Percentiles rank a stretch among this genome's conserved stretches.
These are phyloP conservation scores for Troides aeacus DNA, from an alignment of 2,888 invertebrate genomes.

Conservation along the genomic window DNA sequence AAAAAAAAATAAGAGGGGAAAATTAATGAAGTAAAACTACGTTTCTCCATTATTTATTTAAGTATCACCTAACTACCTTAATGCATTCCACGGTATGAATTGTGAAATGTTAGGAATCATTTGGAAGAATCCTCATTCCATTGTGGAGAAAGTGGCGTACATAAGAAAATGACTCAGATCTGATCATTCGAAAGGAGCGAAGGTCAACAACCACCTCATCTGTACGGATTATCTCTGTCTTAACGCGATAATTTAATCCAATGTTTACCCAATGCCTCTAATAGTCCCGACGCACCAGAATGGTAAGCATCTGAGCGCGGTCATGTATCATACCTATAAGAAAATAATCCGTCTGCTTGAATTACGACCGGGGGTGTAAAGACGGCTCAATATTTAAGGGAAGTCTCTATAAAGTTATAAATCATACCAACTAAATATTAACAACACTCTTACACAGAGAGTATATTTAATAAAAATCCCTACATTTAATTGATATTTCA, in stretches of 20 bases:
- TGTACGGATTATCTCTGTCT: slow-evolving; percentile 75
- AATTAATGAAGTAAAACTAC: too few species aligned
- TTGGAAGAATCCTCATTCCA: not conserved
- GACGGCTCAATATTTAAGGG: slow-evolving; percentile 54
- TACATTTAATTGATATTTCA: too few species aligned
- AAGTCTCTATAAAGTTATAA: slow-evolving; percentile 46
- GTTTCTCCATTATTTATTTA: not conserved
- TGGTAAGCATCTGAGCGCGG: slow-evolving; percentile 59
- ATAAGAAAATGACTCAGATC: slow-evolving; percentile 36
- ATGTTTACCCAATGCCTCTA: slow-evolving; percentile 76
- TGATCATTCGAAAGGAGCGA: slow-evolving; percentile 47
- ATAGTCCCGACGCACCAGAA: slow-evolving; percentile 68
- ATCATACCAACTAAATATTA: slow-evolving; percentile 41
- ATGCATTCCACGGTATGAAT: not conserved
- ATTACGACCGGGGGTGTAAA: slow-evolving; percentile 58
- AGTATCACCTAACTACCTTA: not conserved
- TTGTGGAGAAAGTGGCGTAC: slow-evolving; percentile 10
- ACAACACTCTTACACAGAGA: slow-evolving; percentile 28
- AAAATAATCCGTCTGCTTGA: slow-evolving; percentile 71
- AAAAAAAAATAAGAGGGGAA: too few species aligned
- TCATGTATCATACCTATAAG: slow-evolving; percentile 75
- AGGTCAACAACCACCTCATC: slow-evolving; percentile 76
- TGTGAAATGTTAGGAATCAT: not conserved
- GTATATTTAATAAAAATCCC: not conserved
- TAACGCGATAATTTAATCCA: slow-evolving; percentile 76